A percentile compares a stretch with the other conserved stretches of the same genome.
phyloP scores from a whole-genome alignment of 1,140 invertebrate species.

The Rhagoletis pomonella region DNA sequence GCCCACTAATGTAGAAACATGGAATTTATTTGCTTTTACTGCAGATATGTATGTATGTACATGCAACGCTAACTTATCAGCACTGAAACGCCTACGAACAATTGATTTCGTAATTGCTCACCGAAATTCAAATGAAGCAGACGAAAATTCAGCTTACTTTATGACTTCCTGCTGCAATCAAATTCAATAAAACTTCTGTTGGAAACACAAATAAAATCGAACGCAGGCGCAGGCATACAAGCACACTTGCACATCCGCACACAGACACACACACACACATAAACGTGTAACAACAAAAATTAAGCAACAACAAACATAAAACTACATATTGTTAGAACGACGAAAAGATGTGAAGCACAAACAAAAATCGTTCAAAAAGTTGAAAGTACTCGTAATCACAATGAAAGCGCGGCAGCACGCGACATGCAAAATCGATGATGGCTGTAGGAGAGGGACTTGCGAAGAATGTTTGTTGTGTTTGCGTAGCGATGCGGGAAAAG shows the following conservation, averaged over 20 bases:
- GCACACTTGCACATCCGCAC: neutral
- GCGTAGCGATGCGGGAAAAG: neutral
- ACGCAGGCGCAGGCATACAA: neutral
- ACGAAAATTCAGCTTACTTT: neutral
- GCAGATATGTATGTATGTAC: too few relatives aligned
- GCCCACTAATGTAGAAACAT: too few relatives aligned
- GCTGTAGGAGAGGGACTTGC: neutral
- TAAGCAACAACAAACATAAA: slow-evolving; percentile 5
- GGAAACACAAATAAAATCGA: slow-evolving; percentile 26
- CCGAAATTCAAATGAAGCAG: neutral
- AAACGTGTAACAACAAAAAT: neutral
- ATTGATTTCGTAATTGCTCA: slow-evolving; percentile 14
- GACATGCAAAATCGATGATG: slow-evolving; percentile 39
- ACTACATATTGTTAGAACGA: neutral
- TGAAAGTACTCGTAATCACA: neutral
- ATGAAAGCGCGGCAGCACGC: neutral
- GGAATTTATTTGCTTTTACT: too few relatives aligned
- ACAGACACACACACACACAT: neutral
- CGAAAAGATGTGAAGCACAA: neutral
- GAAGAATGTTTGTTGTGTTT: neutral
- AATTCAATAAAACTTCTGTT: slow-evolving; percentile 28
- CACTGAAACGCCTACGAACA: slow-evolving; percentile 14
- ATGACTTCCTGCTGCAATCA: slow-evolving; percentile 10
- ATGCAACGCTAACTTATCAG: too few relatives aligned
- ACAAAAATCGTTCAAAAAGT: neutral